Base-by-base conservation (phyloP, 1,140 invertebrate genomes). In the Chymomyza costata region DNA sequence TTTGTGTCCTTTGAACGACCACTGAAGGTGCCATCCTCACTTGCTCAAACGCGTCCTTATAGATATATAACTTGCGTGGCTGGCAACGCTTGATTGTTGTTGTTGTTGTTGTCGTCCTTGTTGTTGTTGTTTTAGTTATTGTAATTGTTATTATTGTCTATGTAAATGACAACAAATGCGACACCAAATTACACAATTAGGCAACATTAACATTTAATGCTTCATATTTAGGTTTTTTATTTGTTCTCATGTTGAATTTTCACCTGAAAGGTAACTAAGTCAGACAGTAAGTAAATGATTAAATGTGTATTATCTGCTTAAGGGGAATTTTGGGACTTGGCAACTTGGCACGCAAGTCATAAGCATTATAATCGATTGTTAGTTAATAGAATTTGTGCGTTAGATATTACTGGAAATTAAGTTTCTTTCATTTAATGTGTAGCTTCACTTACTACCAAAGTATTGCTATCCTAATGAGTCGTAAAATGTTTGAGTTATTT, bases 111-210 rank as follows among this genome's bases (percentile, higher is more conserved):
- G 25, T 28, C 25, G 25, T 28, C 10, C 5, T 28, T 28, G 25
- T 14, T 34, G 32, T 34, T 14, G 32, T 55, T 52, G 19, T 43
- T 19, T 51, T 21, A 31, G 28, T 40, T 37, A 11, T 13, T 28
- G 37, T 47, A 34, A 19, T 14, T 39, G 39, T 37, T 51, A 35
- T 28, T 58, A 65, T 80, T 65, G 59, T 57, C 63, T 54, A 54
- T 51, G 51, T 51, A 78, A 78, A 71, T 71, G 73, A 57, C 73
- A 68, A 53, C 32, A 68, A 78, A 62, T 56, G 67, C 73, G 67
- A 80, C 73, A 80, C 63, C 73, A 80, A 80, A 80, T 80, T 80
- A 80, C 73, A 80, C 73, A 80, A 80, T 80, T 80, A 80, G 73
- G 64, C 73, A 65, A 65, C 73, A 80, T 80, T 80, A 80, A 80